Evolutionary conservation across 2,797 vertebrate genomes (phyloP).

Genomic region (Cyprinodon diabolis): DNA sequence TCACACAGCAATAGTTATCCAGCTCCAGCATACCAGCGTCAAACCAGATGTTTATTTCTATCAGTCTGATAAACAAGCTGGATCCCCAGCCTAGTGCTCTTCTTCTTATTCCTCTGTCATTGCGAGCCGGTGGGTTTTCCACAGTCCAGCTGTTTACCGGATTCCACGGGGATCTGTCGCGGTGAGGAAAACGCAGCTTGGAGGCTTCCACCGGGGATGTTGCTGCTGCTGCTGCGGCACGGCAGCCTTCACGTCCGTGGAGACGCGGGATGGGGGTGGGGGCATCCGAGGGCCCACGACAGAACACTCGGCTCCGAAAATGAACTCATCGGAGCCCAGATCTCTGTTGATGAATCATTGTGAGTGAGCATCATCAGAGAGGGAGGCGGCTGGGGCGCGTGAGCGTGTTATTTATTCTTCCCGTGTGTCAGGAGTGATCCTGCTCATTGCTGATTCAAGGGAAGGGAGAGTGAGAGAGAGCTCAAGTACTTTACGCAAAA

Average conservation of each 20-base stretch:
- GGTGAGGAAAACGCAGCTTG: constrained; percentile 70
- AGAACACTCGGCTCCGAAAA: constrained; percentile 55
- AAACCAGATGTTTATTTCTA: constrained; percentile 42
- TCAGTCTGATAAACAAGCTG: constrained; percentile 64
- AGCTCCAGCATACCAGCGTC: constrained; percentile 60
- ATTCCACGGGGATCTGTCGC: constrained; percentile 55
- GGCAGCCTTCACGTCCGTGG: constrained; percentile 68
- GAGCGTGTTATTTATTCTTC: constrained; percentile 19
- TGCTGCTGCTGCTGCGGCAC: constrained; percentile 44
- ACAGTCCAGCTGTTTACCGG: constrained; percentile 52
- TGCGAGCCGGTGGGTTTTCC: constrained; percentile 18
- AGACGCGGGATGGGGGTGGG: constrained; percentile 72
- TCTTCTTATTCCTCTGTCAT: constrained; percentile 37
- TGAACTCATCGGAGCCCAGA: constrained; percentile 66
- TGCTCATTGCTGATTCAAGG: constrained; percentile 48
- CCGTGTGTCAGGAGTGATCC: constrained; percentile 39
- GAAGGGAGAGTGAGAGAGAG: neutral
- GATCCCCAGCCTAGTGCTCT: constrained; percentile 30
- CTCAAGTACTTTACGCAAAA: neutral
- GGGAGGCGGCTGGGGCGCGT: constrained; percentile 28
- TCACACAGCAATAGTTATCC: constrained; percentile 73
- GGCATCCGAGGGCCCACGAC: constrained; percentile 72
- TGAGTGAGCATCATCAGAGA: constrained; percentile 56
- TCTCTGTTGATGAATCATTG: constrained; percentile 67
- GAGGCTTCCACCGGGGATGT: constrained; percentile 72